phyloP scores from a whole-genome alignment of 2,888 invertebrate species.

The Drosophila kambysellisi region DNA sequence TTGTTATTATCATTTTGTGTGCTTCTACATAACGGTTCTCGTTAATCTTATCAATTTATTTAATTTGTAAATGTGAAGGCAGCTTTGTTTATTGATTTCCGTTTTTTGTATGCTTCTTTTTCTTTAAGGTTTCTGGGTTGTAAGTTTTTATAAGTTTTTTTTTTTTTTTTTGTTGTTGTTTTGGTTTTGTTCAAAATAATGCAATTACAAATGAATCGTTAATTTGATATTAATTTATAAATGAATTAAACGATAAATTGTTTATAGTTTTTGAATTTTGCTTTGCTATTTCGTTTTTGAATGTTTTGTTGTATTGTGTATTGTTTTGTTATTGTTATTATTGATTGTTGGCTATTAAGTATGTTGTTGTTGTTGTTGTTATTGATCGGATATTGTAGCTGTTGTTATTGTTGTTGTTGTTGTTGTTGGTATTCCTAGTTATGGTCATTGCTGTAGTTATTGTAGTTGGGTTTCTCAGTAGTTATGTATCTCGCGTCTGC shows the following conservation, averaged over 20 bases:
- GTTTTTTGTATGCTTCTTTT: slow-evolving; percentile 76
- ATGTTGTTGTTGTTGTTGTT: slow-evolving; percentile 56
- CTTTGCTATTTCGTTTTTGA: slow-evolving; percentile 55
- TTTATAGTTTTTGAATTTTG: slow-evolving; percentile 67
- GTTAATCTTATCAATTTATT: slow-evolving; percentile 72
- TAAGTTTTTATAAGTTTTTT: slow-evolving; percentile 55
- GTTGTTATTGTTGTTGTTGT: slow-evolving; percentile 52
- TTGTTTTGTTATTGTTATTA: slow-evolving; percentile 65
- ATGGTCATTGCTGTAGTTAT: slow-evolving; percentile 62
- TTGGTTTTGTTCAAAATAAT: slow-evolving; percentile 25
- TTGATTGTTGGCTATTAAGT: slow-evolving; percentile 67
- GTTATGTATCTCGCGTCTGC: slow-evolving; percentile 57
- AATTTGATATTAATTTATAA: slow-evolving; percentile 17
- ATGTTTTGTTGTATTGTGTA: slow-evolving; percentile 29
- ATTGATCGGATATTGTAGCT: slow-evolving; percentile 78
- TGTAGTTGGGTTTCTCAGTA: slow-evolving; percentile 50
- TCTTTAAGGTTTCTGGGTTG: slow-evolving; percentile 56
- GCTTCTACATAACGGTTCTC: slow-evolving; percentile 70
- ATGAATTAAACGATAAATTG: slow-evolving; percentile 33
- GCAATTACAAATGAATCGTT: slow-evolving; percentile 13
- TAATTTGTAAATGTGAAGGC: slow-evolving; percentile 84
- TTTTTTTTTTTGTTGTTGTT: slow-evolving; percentile 10
- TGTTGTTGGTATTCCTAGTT: slow-evolving; percentile 55
- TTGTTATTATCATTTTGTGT: slow-evolving; percentile 77
- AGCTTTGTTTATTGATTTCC: slow-evolving; percentile 85